Percentiles rank a stretch among this genome's conserved stretches.
Evolutionary conservation across 2,888 invertebrate genomes (phyloP).

Genomic region (Tribolium freemani): DNA sequence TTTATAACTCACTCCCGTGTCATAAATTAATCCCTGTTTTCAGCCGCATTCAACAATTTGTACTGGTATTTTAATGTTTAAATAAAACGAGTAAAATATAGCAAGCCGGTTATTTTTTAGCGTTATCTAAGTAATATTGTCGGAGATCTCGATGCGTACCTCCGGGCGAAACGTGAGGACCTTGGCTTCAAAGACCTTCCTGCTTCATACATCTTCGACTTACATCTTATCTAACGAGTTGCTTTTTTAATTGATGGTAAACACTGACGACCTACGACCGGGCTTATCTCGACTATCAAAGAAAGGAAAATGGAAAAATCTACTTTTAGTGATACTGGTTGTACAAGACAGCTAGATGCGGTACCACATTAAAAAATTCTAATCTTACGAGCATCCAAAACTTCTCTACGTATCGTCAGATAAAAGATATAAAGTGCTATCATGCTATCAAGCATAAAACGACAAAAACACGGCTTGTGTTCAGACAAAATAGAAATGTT

Average conservation of each 20-base stretch:
- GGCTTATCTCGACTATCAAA: not conserved
- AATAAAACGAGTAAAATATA: constrained; percentile 38
- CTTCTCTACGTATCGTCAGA: too few relatives aligned
- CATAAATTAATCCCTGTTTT: constrained; percentile 40
- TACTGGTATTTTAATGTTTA: constrained; percentile 41
- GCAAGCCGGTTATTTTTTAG: constrained; percentile 48
- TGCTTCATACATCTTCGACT: constrained; percentile 60
- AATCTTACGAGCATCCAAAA: too few relatives aligned
- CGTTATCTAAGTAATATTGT: constrained; percentile 50
- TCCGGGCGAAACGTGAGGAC: constrained; percentile 59
- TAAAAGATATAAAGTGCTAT: too few relatives aligned
- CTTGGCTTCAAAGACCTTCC: constrained; percentile 62
- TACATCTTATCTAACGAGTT: constrained; percentile 32
- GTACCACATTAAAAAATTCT: too few relatives aligned
- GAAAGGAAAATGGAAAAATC: not conserved
- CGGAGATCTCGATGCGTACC: constrained; percentile 53
- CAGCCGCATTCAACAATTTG: constrained; percentile 41
- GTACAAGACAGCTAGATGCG: too few relatives aligned
- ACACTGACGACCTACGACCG: not conserved
- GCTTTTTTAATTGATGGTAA: not conserved
- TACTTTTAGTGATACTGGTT: not conserved
- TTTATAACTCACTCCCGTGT: constrained; percentile 35
- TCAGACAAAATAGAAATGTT: too few relatives aligned
- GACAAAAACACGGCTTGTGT: too few relatives aligned
- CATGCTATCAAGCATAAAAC: too few relatives aligned